Evolutionary conservation across 2,888 invertebrate species (phyloP).

Genomic region (Athripsodes cinereus): DNA sequence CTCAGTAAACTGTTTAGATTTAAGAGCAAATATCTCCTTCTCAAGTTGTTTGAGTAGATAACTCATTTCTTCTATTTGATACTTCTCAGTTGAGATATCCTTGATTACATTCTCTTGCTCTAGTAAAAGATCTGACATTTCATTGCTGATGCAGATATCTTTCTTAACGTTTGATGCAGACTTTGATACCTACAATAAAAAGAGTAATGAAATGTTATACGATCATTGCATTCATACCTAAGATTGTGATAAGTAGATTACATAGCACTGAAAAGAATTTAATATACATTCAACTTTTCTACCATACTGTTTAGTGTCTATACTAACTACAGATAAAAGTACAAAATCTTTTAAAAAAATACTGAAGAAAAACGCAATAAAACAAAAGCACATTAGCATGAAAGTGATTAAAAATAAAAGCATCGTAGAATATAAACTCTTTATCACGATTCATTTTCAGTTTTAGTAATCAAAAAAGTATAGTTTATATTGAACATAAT

Average conservation of each 20-base stretch:
- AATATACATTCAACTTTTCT: too few relatives aligned
- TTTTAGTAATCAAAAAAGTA: too few relatives aligned
- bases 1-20: conserved; percentile 38
- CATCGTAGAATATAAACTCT: too few relatives aligned
- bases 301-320: too few relatives aligned
- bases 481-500: too few relatives aligned
- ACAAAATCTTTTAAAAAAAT: too few relatives aligned
- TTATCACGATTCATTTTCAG: too few relatives aligned
- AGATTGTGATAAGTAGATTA: neutral
- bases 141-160: conserved; percentile 47
- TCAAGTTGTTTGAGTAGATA: conserved; percentile 51
- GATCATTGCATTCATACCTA: neutral
- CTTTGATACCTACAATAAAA: conserved; percentile 40
- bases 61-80: conserved; percentile 47
- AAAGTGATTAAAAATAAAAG: too few relatives aligned
- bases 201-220: neutral
- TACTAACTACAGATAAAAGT: too few relatives aligned
- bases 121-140: conserved; percentile 48
- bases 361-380: too few relatives aligned
- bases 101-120: conserved; percentile 50
- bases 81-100: conserved; percentile 46
- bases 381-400: too few relatives aligned
- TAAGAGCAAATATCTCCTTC: conserved; percentile 43
- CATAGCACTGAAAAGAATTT: neutral
- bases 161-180: conserved; percentile 52